Percentiles rank a stretch among this genome's conserved stretches.
phyloP scores from a whole-genome alignment of 2,888 invertebrate species.

The Calameuta idolon region DNA sequence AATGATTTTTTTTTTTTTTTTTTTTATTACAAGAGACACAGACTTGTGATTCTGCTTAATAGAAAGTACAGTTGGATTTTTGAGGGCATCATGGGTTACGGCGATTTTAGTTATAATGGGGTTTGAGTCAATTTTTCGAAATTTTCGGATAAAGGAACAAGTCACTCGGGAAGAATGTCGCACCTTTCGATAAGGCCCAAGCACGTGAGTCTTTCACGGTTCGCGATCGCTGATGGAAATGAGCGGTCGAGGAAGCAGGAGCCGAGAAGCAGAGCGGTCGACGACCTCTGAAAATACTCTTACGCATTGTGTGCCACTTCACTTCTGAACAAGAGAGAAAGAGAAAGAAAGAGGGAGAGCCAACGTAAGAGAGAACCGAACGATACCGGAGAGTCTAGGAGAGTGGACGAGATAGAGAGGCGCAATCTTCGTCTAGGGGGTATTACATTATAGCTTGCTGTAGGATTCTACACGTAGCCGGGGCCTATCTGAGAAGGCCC shows the following conservation, averaged over 20 bases:
- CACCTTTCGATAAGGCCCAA: not conserved
- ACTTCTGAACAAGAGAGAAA: slow-evolving; percentile 37
- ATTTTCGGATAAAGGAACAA: not conserved
- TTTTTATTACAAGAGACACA: not conserved
- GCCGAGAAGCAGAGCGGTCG: slow-evolving; percentile 50
- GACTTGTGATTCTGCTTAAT: not conserved
- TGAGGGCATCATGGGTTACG: not conserved
- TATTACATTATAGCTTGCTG: slow-evolving; percentile 39
- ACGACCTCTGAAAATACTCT: slow-evolving; percentile 50
- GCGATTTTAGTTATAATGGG: not conserved
- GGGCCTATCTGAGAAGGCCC: slow-evolving; percentile 4
- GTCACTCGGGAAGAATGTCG: not conserved
- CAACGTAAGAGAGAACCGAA: not conserved
- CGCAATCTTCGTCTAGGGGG: slow-evolving; percentile 4
- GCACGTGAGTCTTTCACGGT: slow-evolving; percentile 41
- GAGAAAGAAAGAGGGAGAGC: not conserved
- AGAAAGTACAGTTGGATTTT: not conserved
- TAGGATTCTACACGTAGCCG: slow-evolving; percentile 29
- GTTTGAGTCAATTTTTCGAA: not conserved
- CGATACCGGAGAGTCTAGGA: not conserved
- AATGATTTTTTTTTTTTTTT: not conserved
- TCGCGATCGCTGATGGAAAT: slow-evolving; percentile 30
- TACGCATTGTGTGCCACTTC: slow-evolving; percentile 54
- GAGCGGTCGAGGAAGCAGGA: slow-evolving; percentile 39
- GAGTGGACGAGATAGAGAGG: not conserved